phyloP scores from a whole-genome alignment of 1,140 invertebrate species.

The Magallana ariakensis region DNA sequence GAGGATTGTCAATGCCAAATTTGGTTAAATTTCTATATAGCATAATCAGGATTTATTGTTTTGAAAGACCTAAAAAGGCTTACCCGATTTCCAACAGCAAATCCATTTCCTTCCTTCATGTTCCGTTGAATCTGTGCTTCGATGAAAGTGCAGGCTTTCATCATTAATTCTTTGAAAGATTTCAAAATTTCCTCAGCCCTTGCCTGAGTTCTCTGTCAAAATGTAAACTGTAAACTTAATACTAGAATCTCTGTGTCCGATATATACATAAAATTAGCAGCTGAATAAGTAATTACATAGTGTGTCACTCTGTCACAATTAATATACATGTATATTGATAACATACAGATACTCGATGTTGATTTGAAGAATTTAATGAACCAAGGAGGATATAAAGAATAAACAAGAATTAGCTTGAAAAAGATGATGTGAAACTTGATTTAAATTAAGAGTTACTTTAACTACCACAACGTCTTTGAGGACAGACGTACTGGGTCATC shows the following conservation, averaged over 20 bases:
- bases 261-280: too few species aligned
- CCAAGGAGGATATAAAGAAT: too few species aligned
- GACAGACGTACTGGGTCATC: conserved; percentile 10
- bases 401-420: too few species aligned
- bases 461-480: conserved; percentile 1
- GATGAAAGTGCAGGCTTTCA: conserved; percentile 1
- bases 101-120: conserved; percentile 36
- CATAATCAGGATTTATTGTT: neutral
- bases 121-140: conserved; percentile 40
- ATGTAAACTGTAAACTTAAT: neutral
- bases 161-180: conserved; percentile 11
- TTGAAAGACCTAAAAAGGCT: neutral
- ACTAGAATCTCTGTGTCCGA: too few species aligned
- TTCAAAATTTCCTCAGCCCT: neutral
- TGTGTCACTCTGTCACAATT: too few species aligned
- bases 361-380: too few species aligned
- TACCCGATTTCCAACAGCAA: conserved; percentile 31
- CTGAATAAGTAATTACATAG: too few species aligned
- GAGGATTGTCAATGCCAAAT: neutral
- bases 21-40: neutral
- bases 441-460: neutral
- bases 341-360: too few species aligned
- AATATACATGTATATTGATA: too few species aligned
- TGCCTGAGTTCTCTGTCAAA: conserved; percentile 7
- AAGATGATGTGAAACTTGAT: too few species aligned